Evolutionary conservation across 2,797 vertebrate species (phyloP), one percentile per base, ranked within the genome.

Genomic region (Meda fulgida): DNA sequence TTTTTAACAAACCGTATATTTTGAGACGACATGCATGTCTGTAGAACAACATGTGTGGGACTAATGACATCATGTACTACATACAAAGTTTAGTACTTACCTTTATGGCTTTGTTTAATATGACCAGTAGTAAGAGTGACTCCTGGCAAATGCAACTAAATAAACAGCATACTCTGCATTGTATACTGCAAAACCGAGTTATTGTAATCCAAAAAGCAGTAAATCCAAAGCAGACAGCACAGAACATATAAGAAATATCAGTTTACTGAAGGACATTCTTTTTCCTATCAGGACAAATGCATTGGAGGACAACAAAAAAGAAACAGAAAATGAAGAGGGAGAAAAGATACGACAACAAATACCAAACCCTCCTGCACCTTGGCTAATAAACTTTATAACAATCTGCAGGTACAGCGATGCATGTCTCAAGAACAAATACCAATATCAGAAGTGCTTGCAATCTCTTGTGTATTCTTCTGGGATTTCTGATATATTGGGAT

Each of bases 321-420:
- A 53, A 7, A 53, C 19, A 7, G 7, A 53, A 53, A 53, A 53
- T 1, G 2, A 21, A 4, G 43, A 31, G 36, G 19, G 0, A 2
- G 1, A 18, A 48, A 51, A 63, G 11, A 76, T 80, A 40, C 10
- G 31, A 77, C 11, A 70, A 16, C 18, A 72, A 63, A 60, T 26
- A 14, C 4, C 66, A n/a, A 73, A 46, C 46, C 40, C 18, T 5
- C 43, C 43, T 76, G 43, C 36, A n/a, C 51, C 29, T 60, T 78
- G 23, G 31, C 73, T 78, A 60, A 48, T 76, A 78, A 63, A 86
- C 71, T 36, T 75, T 10, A 72, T 73, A 78, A 71, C n/a, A 53
- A 78, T 77, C 80, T 78, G 26, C 18, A 77, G 53, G 26, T 53
- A 73, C 51, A 43, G 46, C 3, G 38, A 73, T 40, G 43, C 40